Percentiles rank a stretch among this genome's conserved stretches.
Evolutionary conservation across 2,797 vertebrate species (phyloP).

Genomic region (Malacoctenus gilli): DNA sequence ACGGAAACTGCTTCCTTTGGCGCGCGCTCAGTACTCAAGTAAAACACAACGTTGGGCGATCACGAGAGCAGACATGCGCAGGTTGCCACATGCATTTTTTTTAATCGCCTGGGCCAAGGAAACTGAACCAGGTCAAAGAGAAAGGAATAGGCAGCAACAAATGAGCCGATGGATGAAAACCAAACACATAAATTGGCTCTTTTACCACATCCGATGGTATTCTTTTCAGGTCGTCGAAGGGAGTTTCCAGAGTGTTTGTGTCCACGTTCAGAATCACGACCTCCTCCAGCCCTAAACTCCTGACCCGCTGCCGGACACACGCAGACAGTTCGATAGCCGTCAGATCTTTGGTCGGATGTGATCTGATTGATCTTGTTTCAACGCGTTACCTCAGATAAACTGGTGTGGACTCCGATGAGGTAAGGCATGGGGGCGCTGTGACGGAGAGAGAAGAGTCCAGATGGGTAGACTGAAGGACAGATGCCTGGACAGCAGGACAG

Average conservation of each 20-base stretch:
- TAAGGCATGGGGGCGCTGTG: constrained; percentile 92
- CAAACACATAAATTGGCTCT: constrained; percentile 2
- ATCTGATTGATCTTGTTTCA: too few species aligned
- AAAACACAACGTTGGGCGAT: too few species aligned
- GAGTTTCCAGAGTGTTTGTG: constrained; percentile 87
- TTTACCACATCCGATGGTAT: constrained; percentile 90
- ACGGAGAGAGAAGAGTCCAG: constrained; percentile 8
- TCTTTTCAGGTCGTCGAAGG: constrained; percentile 86
- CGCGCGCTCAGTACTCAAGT: too few species aligned
- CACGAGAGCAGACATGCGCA: too few species aligned
- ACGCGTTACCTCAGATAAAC: constrained; percentile 86
- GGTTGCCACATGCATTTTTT: too few species aligned
- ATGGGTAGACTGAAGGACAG: neutral
- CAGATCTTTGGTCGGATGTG: too few species aligned
- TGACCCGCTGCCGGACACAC: constrained; percentile 77
- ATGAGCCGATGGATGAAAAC: too few species aligned
- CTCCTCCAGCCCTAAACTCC: constrained; percentile 85
- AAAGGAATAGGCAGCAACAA: too few species aligned
- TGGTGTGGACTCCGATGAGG: constrained; percentile 91
- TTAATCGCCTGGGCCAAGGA: too few species aligned
- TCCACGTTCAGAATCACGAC: constrained; percentile 91
- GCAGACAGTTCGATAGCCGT: constrained; percentile 4
- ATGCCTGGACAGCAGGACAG: neutral
- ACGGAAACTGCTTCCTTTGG: too few species aligned
- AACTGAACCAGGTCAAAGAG: too few species aligned